A percentile compares a stretch with the other conserved stretches of the same genome.
These are phyloP conservation scores for Cyphomyrus plagiostoma DNA, from an alignment of 2,113 vertebrate genomes.

Conservation along the genomic window DNA sequence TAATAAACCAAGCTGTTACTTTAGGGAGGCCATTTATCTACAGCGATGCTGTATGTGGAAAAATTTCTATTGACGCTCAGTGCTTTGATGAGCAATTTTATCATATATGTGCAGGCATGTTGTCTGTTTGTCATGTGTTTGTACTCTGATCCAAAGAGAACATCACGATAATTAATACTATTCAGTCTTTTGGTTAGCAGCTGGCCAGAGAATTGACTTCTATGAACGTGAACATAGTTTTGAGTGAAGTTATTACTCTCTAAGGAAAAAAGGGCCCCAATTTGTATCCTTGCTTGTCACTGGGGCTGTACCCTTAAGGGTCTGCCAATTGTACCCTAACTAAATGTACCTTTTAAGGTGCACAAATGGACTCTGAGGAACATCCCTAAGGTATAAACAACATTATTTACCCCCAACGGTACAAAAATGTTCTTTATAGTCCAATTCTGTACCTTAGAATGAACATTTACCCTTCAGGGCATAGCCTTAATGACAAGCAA, in stretches of 20 bases:
- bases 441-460: too few relatives aligned
- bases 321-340: too few relatives aligned
- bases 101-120: background rate
- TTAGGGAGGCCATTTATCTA: background rate
- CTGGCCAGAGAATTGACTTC: background rate
- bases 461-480: too few relatives aligned
- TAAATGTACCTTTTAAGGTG: too few relatives aligned
- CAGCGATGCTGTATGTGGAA: background rate
- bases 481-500: too few relatives aligned
- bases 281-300: too few relatives aligned
- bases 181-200: background rate
- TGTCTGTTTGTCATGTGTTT: background rate
- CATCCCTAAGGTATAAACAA: too few relatives aligned
- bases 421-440: too few relatives aligned
- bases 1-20: background rate
- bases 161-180: background rate
- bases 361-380: too few relatives aligned
- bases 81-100: background rate
- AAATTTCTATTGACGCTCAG: background rate
- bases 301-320: too few relatives aligned
- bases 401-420: too few relatives aligned
- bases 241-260: background rate
- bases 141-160: background rate
- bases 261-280: too few relatives aligned
- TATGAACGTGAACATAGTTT: background rate